A percentile compares a stretch with the other conserved stretches of the same genome.
These are phyloP conservation scores for Pissodes strobi DNA, from an alignment of 1,140 invertebrate species.

Conservation along the genomic window DNA sequence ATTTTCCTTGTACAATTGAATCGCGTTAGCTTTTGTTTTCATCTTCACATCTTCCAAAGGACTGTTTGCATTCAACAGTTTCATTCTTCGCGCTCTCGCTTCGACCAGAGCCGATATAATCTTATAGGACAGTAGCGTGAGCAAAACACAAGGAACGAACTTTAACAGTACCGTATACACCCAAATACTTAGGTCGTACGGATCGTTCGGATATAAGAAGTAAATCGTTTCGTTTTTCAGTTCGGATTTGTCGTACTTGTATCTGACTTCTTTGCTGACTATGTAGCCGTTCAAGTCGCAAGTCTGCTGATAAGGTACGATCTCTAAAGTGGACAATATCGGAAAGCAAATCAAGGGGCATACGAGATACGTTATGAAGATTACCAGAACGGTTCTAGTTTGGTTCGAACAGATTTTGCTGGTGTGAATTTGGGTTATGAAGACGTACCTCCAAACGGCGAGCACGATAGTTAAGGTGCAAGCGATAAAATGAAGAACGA, in stretches of 20 bases:
- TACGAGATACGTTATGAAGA: constrained; percentile 77
- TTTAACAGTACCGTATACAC: constrained; percentile 86
- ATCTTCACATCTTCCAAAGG: constrained; percentile 29
- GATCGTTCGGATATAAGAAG: constrained; percentile 31
- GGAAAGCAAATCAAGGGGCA: constrained; percentile 86
- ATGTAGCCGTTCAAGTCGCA: constrained; percentile 57
- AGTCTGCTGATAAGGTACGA: constrained; percentile 57
- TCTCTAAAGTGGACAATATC: constrained; percentile 73
- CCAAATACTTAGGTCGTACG: constrained; percentile 74
- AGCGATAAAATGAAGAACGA: constrained; percentile 89
- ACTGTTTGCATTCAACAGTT: constrained; percentile 57
- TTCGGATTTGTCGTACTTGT: constrained; percentile 44
- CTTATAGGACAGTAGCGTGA: constrained; percentile 78
- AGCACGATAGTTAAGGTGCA: constrained; percentile 91
- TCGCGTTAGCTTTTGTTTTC: constrained; percentile 41
- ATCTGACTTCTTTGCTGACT: constrained; percentile 24
- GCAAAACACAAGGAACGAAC: constrained; percentile 78
- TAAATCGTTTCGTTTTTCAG: constrained; percentile 58
- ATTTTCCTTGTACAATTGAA: constrained; percentile 65
- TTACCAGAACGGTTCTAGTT: constrained; percentile 69
- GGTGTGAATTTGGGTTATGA: constrained; percentile 77
- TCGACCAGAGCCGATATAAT: constrained; percentile 75
- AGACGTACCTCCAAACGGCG: constrained; percentile 90
- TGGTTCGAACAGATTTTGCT: constrained; percentile 80
- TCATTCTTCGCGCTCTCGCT: constrained; percentile 72